Conservation (phyloP, 2,797 vertebrate species). For the Pangasius sanitwongsei region DNA sequence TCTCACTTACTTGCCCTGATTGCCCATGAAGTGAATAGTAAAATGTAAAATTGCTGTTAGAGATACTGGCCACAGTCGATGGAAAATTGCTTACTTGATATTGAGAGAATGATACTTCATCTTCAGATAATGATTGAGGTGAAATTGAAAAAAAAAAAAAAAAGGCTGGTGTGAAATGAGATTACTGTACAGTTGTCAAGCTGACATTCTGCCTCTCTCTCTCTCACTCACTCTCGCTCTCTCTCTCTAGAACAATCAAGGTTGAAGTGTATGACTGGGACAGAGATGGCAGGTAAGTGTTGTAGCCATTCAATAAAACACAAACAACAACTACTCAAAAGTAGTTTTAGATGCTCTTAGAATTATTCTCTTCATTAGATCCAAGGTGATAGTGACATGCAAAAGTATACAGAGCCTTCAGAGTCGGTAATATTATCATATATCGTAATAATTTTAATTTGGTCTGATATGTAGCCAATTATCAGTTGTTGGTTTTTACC, state of each 20-base stretch:
- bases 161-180: conserved; percentile 11
- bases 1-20: neutral
- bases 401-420: neutral
- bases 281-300: conserved; percentile 81
- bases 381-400: neutral
- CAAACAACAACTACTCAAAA: neutral
- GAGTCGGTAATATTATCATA: neutral
- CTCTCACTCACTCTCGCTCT: conserved; percentile 38
- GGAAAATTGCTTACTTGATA: conserved; percentile 19
- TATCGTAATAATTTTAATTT: neutral
- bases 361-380: neutral
- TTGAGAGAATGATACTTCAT: conserved; percentile 34
- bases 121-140: conserved; percentile 28
- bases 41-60: conserved; percentile 13
- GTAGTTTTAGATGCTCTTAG: neutral
- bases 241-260: conserved; percentile 71
- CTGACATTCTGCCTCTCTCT: conserved; percentile 22
- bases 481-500: neutral
- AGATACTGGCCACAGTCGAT: neutral
- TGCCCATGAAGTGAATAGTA: conserved; percentile 21
- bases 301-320: conserved; percentile 15
- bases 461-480: neutral
- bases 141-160: conserved; percentile 11
- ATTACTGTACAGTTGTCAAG: conserved; percentile 34
- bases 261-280: conserved; percentile 85